A percentile compares a stretch with the other conserved stretches of the same genome.
These are phyloP conservation scores for Drosophila sulfurigaster DNA, from an alignment of 1,140 invertebrate genomes.

Conservation along the genomic window DNA sequence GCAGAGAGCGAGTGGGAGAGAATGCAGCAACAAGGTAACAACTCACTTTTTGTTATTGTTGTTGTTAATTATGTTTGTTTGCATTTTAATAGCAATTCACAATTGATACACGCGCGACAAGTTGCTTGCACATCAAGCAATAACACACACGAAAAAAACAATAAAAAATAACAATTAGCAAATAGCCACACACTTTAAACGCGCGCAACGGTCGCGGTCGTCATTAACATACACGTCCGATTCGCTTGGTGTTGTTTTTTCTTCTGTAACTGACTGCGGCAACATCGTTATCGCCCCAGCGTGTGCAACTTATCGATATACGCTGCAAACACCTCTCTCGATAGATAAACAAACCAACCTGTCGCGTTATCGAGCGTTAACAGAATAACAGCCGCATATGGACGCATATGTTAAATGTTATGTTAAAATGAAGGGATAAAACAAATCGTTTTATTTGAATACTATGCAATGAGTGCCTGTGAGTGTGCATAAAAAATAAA, in stretches of 20 bases:
- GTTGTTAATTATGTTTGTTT: conserved; percentile 22
- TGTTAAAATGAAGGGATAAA: too few relatives aligned
- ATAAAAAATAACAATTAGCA: conserved; percentile 11
- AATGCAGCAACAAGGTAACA: conserved; percentile 11
- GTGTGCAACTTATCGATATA: conserved; percentile 20
- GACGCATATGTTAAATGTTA: too few relatives aligned
- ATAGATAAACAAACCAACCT: conserved; percentile 1
- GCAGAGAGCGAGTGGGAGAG: background rate
- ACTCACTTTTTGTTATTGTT: conserved; percentile 37
- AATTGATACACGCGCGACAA: conserved; percentile 30
- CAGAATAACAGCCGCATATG: background rate
- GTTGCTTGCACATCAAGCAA: background rate
- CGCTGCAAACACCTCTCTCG: background rate
- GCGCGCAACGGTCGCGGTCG: conserved; percentile 43
- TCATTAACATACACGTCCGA: conserved; percentile 30
- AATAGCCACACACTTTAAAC: conserved; percentile 30
- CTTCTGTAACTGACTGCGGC: conserved; percentile 35
- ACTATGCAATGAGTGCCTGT: too few relatives aligned
- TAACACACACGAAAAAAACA: background rate
- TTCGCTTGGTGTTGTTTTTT: conserved; percentile 43
- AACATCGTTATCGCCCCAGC: conserved; percentile 21
- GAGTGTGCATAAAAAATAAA: too few relatives aligned
- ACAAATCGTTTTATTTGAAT: too few relatives aligned
- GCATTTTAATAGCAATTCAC: conserved; percentile 7
- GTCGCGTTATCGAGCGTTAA: background rate